Conservation (phyloP, 2,797 vertebrate species). For the Rhabdomys pumilio region DNA sequence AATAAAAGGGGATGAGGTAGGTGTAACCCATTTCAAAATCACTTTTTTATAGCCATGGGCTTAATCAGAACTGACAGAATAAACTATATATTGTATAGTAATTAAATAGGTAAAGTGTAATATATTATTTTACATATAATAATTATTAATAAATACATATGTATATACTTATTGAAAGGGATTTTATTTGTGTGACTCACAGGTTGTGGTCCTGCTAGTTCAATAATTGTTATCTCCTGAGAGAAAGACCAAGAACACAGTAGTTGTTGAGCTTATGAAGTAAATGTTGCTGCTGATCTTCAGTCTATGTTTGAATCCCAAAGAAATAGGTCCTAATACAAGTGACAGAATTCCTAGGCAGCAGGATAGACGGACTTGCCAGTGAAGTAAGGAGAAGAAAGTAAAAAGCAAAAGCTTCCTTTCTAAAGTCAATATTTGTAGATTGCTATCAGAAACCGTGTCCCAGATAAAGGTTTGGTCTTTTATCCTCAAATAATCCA, state of each 20-base stretch:
- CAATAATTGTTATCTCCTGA: background rate
- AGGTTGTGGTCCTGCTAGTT: background rate
- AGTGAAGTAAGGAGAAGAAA: background rate
- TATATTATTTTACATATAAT: background rate
- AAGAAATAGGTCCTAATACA: background rate
- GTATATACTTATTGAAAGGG: background rate
- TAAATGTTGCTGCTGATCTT: background rate
- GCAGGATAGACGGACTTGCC: background rate
- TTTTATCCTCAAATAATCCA: background rate
- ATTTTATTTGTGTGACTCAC: background rate
- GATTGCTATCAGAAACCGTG: background rate
- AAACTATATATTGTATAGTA: background rate
- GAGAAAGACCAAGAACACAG: background rate
- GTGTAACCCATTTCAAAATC: background rate
- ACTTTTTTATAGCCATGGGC: background rate
- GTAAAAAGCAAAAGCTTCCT: background rate
- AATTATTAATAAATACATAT: background rate
- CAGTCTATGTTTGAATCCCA: background rate
- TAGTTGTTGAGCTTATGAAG: background rate
- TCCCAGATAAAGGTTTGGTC: background rate
- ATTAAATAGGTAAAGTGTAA: background rate
- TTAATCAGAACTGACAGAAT: background rate
- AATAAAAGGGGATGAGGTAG: background rate
- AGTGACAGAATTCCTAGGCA: background rate
- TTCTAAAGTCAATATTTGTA: background rate